These are phyloP conservation scores for Diprion similis DNA, from an alignment of 1,140 invertebrate genomes.

Conservation along the genomic window DNA sequence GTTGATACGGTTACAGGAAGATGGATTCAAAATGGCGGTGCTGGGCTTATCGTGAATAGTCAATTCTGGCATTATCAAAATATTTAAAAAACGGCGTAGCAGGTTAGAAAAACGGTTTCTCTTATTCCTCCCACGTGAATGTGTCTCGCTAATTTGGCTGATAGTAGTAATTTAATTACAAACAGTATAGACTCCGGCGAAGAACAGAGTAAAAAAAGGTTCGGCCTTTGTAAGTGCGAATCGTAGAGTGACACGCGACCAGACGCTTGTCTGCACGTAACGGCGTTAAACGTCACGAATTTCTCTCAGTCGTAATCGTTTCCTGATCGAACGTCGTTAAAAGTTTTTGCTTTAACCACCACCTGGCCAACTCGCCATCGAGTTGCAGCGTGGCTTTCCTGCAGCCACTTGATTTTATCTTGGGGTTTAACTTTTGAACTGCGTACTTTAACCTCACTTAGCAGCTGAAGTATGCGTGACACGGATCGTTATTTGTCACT, in stretches of 20 bases:
- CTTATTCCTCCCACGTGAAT: too few species aligned
- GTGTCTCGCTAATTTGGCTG: too few species aligned
- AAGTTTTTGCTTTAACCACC: not conserved
- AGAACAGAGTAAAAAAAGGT: not conserved
- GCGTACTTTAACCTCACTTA: not conserved
- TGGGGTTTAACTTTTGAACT: not conserved
- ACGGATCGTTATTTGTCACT: too few species aligned
- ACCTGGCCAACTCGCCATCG: not conserved
- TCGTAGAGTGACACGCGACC: not conserved
- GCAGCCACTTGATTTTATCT: not conserved
- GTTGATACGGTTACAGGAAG: too few species aligned
- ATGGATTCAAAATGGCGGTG: too few species aligned
- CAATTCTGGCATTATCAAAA: too few species aligned
- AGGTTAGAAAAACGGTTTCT: too few species aligned
- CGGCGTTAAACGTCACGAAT: not conserved
- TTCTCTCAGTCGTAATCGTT: not conserved
- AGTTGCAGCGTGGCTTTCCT: not conserved
- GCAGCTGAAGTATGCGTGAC: not conserved
- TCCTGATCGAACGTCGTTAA: slow-evolving; percentile 5
- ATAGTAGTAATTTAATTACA: too few species aligned
- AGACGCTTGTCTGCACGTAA: not conserved
- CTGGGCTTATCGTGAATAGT: too few species aligned
- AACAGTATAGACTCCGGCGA: too few species aligned
- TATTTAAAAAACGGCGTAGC: too few species aligned
- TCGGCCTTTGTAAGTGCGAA: not conserved